These are phyloP conservation scores for Formica aserva DNA, from an alignment of 2,888 invertebrate species.

Conservation along the genomic window DNA sequence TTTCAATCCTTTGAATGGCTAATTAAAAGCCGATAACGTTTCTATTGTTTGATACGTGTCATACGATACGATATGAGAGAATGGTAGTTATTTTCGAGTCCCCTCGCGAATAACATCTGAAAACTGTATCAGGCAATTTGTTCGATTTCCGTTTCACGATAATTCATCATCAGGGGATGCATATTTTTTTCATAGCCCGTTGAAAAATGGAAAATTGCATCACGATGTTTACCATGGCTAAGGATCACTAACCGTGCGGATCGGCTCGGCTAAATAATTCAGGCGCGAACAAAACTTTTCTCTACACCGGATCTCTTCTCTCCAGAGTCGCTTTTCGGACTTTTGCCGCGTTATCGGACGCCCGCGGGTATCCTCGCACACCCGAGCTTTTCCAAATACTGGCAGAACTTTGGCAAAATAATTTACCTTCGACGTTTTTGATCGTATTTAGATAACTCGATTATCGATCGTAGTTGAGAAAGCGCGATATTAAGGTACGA, in stretches of 20 bases:
- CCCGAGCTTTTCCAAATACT: neutral
- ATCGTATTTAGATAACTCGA: constrained; percentile 34
- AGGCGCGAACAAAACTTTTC: constrained; percentile 57
- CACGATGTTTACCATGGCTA: constrained; percentile 16
- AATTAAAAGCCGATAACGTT: constrained; percentile 46
- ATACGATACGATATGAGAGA: neutral
- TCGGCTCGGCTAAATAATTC: constrained; percentile 68
- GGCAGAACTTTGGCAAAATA: constrained; percentile 45
- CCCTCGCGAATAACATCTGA: neutral
- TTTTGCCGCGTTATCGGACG: constrained; percentile 55
- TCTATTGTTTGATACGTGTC: constrained; percentile 18
- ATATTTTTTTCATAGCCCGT: neutral
- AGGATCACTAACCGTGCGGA: constrained; percentile 43
- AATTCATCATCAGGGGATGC: too few species aligned
- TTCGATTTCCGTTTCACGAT: neutral
- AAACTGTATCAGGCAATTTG: neutral
- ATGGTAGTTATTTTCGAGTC: neutral
- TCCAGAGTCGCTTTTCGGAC: constrained; percentile 66
- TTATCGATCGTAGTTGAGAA: constrained; percentile 22
- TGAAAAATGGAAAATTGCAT: constrained; percentile 25
- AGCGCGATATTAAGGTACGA: neutral
- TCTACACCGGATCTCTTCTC: constrained; percentile 48
- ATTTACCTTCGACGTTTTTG: constrained; percentile 61
- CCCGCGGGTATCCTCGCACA: constrained; percentile 41
- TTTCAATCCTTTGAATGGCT: constrained; percentile 40